These are phyloP conservation scores for Epistrophe grossulariae DNA, from an alignment of 2,888 invertebrate species.

Conservation along the genomic window DNA sequence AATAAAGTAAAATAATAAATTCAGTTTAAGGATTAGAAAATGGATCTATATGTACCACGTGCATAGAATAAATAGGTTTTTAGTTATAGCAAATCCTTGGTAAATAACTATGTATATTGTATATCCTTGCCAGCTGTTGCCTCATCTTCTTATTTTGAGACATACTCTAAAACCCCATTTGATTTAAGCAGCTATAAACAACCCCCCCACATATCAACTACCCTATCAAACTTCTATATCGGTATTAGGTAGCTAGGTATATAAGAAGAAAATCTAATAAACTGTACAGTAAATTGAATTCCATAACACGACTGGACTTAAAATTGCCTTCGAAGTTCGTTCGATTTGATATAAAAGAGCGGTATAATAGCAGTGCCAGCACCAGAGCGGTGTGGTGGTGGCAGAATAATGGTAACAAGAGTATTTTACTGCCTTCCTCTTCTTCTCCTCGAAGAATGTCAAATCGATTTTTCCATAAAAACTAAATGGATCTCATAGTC, in stretches of 20 bases:
- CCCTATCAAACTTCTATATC: neutral
- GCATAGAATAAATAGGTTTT: slow-evolving; percentile 16
- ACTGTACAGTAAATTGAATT: slow-evolving; percentile 34
- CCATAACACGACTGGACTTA: slow-evolving; percentile 26
- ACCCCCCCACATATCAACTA: neutral
- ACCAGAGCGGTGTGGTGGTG: neutral
- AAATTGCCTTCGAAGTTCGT: slow-evolving; percentile 30
- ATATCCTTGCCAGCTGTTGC: slow-evolving; percentile 13
- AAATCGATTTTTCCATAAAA: slow-evolving; percentile 66
- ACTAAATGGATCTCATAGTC: slow-evolving; percentile 19
- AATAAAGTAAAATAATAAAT: neutral
- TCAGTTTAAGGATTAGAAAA: neutral
- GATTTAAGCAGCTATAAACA: slow-evolving; percentile 14
- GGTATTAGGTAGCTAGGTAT: too few species aligned
- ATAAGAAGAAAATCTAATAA: slow-evolving; percentile 24
- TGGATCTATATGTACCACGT: neutral
- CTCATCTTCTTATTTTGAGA: neutral
- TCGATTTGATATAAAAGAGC: neutral
- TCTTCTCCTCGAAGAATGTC: slow-evolving; percentile 22
- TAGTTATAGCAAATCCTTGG: neutral
- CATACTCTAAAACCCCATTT: neutral
- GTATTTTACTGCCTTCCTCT: slow-evolving; percentile 22
- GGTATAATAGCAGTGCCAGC: neutral
- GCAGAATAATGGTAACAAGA: slow-evolving; percentile 35
- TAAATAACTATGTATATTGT: neutral